phyloP scores from a whole-genome alignment of 1,140 invertebrate species.

The Aphidius ervi region DNA sequence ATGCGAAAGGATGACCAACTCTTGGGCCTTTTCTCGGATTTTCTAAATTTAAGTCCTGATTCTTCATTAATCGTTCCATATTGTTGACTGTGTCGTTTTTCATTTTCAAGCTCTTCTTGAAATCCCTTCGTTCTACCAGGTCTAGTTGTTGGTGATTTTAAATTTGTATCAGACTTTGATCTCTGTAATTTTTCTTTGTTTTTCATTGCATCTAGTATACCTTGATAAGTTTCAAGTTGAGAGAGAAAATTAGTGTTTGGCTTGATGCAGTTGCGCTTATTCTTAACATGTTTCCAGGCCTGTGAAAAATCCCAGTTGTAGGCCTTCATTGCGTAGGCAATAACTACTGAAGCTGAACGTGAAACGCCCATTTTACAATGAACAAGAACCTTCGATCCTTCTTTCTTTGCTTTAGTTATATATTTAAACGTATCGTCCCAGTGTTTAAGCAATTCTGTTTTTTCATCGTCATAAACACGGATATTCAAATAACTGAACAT shows the following conservation, averaged over 20 bases:
- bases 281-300: slow-evolving; percentile 85
- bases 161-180: slow-evolving; percentile 89
- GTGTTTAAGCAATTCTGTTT: slow-evolving; percentile 90
- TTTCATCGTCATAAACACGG: slow-evolving; percentile 94
- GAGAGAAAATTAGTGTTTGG: slow-evolving; percentile 92
- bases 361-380: slow-evolving; percentile 99
- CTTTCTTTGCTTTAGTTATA: slow-evolving; percentile 86
- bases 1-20: slow-evolving; percentile 76
- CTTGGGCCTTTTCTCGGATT: slow-evolving; percentile 61
- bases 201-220: slow-evolving; percentile 93
- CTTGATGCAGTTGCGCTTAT: slow-evolving; percentile 87
- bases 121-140: slow-evolving; percentile 44
- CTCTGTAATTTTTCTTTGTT: slow-evolving; percentile 87
- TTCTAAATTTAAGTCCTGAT: slow-evolving; percentile 41
- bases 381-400: slow-evolving; percentile 88
- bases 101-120: slow-evolving; percentile 38
- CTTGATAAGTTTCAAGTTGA: slow-evolving; percentile 94
- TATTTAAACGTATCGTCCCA: slow-evolving; percentile 98
- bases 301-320: slow-evolving; percentile 89
- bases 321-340: slow-evolving; percentile 97
- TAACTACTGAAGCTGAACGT: slow-evolving; percentile 94
- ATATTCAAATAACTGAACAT: slow-evolving; percentile 96
- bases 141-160: slow-evolving; percentile 66
- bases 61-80: slow-evolving; percentile 35
- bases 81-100: slow-evolving; percentile 21